These are phyloP conservation scores for Aethina tumida DNA, from an alignment of 1,140 invertebrate genomes.

Conservation along the genomic window DNA sequence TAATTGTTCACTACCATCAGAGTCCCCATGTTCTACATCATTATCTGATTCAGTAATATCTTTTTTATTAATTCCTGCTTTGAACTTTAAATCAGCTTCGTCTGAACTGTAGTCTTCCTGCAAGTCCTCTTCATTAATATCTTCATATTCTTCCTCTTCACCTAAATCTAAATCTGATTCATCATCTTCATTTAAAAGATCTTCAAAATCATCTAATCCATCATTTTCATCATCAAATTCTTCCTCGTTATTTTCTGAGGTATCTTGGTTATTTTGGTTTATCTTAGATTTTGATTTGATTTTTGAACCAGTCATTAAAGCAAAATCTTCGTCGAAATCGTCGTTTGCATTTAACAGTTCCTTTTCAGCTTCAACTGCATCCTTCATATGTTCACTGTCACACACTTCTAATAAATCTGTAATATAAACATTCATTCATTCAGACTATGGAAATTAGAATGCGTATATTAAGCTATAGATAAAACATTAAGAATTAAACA, in stretches of 20 bases:
- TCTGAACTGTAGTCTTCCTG: too few relatives aligned
- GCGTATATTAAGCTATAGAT: background rate
- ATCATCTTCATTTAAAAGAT: slow-evolving; percentile 19
- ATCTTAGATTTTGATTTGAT: slow-evolving; percentile 2
- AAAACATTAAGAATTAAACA: background rate
- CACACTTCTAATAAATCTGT: slow-evolving; percentile 71
- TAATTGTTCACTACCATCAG: too few relatives aligned
- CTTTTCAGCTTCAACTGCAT: slow-evolving; percentile 49
- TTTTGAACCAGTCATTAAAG: slow-evolving; percentile 31
- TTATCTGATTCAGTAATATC: background rate
- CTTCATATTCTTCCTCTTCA: slow-evolving; percentile 1
- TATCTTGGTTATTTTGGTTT: background rate
- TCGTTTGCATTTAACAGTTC: slow-evolving; percentile 49
- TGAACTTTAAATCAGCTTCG: too few relatives aligned
- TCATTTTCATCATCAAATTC: slow-evolving; percentile 20
- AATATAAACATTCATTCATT: slow-evolving; percentile 7
- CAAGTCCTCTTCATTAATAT: slow-evolving; percentile 1
- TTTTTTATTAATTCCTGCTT: too few relatives aligned
- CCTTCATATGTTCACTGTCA: slow-evolving; percentile 58
- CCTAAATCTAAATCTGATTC: slow-evolving; percentile 14
- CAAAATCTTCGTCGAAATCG: slow-evolving; percentile 57
- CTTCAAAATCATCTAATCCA: slow-evolving; percentile 20
- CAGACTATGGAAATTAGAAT: background rate
- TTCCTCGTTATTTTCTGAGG: background rate
- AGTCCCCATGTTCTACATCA: background rate